These are phyloP conservation scores for Capreolus pygargus DNA, from an alignment of 2,113 vertebrate genomes.

Conservation along the genomic window DNA sequence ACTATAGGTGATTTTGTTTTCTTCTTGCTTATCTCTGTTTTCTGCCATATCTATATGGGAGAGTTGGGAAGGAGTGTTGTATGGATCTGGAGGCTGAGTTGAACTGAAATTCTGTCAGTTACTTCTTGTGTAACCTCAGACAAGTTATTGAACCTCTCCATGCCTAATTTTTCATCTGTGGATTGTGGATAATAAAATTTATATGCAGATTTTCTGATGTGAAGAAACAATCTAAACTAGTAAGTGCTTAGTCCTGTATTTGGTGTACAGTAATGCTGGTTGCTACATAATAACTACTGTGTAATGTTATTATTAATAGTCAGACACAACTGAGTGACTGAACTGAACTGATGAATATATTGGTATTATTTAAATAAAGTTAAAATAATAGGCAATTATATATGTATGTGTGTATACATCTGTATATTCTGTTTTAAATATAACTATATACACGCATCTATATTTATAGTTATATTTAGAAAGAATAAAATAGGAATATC, in stretches of 20 bases:
- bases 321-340: too few species aligned
- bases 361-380: neutral
- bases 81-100: neutral
- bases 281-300: too few species aligned
- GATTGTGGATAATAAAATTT: neutral
- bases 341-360: neutral
- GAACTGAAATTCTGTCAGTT: constrained; percentile 32
- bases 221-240: neutral
- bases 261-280: neutral
- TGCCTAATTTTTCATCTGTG: neutral
- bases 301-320: too few species aligned
- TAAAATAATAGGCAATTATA: neutral
- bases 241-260: neutral
- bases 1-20: neutral
- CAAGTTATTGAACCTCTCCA: neutral
- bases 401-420: neutral
- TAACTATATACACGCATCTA: neutral
- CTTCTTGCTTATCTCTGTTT: constrained; percentile 13
- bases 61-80: neutral
- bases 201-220: constrained; percentile 26
- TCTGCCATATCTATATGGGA: neutral
- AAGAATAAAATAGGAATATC: constrained; percentile 1
- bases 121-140: neutral
- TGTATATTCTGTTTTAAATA: neutral
- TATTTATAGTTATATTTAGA: neutral